A percentile compares a stretch with the other conserved stretches of the same genome.
Evolutionary conservation across 2,113 vertebrate genomes (phyloP).

Genomic region (Numenius arquata): DNA sequence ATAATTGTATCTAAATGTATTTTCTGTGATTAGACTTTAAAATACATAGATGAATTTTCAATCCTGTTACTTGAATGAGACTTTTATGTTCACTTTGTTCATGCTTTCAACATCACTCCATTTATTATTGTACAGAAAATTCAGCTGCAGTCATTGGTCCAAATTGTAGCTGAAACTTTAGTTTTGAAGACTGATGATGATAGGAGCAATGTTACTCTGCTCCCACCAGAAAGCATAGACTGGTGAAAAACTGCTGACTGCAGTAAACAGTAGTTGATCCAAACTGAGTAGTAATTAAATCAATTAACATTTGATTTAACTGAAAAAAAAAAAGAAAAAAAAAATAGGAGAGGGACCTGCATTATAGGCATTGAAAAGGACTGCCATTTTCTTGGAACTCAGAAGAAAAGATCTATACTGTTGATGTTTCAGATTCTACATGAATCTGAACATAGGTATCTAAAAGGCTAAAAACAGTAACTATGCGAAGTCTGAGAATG

Average conservation of each 20-base stretch:
- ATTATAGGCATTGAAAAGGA: neutral
- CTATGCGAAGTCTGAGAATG: neutral
- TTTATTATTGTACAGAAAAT: neutral
- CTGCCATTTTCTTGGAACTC: neutral
- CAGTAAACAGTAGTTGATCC: neutral
- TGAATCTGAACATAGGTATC: neutral
- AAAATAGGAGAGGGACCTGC: fast-evolving
- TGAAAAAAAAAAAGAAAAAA: too few relatives aligned
- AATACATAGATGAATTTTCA: neutral
- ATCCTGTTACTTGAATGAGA: neutral
- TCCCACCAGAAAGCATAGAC: neutral
- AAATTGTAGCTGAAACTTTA: neutral
- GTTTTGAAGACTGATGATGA: neutral
- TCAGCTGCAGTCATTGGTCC: neutral
- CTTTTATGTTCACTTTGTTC: neutral
- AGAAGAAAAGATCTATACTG: neutral
- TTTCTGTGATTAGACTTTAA: neutral
- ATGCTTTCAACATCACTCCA: neutral
- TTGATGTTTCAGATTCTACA: neutral
- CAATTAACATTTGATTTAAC: neutral
- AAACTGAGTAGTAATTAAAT: neutral
- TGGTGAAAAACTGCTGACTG: neutral
- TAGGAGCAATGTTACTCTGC: neutral
- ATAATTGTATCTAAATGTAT: neutral
- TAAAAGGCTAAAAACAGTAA: neutral